These are phyloP conservation scores for Hylia prasina DNA, from an alignment of 2,113 vertebrate genomes.

Conservation along the genomic window DNA sequence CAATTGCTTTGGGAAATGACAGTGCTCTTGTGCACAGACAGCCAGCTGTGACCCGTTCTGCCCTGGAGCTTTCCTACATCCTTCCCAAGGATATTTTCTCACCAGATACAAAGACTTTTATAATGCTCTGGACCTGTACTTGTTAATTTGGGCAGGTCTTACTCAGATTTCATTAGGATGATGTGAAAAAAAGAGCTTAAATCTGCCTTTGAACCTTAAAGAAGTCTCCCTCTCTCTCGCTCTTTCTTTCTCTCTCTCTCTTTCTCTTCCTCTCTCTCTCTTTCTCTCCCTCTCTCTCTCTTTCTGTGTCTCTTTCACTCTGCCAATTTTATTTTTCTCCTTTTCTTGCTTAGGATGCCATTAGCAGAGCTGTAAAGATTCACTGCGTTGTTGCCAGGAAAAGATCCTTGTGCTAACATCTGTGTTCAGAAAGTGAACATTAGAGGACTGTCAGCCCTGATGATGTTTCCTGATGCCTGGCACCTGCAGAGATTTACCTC, in stretches of 20 bases:
- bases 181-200: background rate
- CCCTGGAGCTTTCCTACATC: background rate
- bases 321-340: background rate
- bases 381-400: rapidly evolving
- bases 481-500: background rate
- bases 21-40: background rate
- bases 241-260: background rate
- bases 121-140: background rate
- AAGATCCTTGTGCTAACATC: background rate
- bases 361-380: background rate
- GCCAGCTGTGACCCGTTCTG: background rate
- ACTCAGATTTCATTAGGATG: background rate
- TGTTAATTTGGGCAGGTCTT: background rate
- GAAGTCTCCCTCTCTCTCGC: background rate
- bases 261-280: background rate
- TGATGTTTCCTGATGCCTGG: background rate
- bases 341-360: background rate
- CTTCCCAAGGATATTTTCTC: background rate
- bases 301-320: background rate
- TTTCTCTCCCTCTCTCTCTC: background rate
- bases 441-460: background rate
- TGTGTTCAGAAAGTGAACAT: background rate
- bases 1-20: background rate
- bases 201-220: background rate
- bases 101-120: background rate